phyloP scores from a whole-genome alignment of 2,888 invertebrate species.

The Dermolepida albohirtum region DNA sequence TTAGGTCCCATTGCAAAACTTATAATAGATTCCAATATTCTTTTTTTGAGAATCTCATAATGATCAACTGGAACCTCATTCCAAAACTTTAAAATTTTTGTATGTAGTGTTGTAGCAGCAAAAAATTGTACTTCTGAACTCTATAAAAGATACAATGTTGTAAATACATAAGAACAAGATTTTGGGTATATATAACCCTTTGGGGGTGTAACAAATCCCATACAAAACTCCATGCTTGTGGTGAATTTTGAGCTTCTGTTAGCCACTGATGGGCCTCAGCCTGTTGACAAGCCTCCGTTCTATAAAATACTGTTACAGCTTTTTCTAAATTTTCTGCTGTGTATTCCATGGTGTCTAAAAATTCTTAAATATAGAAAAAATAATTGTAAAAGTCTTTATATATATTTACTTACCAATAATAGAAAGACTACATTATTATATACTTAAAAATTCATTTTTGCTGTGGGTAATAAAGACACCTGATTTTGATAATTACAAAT shows the following conservation, averaged over 20 bases:
- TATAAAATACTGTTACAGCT: constrained; percentile 77
- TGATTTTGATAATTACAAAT: constrained; percentile 7
- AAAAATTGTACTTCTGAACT: constrained; percentile 92
- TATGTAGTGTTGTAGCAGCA: constrained; percentile 90
- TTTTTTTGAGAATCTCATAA: constrained; percentile 80
- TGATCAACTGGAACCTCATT: constrained; percentile 85
- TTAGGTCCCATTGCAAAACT: constrained; percentile 85
- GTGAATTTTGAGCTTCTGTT: constrained; percentile 84
- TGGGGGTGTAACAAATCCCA: constrained; percentile 88
- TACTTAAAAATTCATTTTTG: constrained; percentile 23
- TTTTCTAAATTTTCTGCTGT: constrained; percentile 75
- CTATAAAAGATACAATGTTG: constrained; percentile 67
- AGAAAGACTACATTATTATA: constrained; percentile 34
- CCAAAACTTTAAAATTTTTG: constrained; percentile 90
- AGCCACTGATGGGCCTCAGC: constrained; percentile 88
- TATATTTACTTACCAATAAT: constrained; percentile 11
- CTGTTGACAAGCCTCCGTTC: constrained; percentile 73
- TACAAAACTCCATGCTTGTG: constrained; percentile 92
- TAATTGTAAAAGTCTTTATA: not conserved
- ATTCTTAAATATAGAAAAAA: not conserved
- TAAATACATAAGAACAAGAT: constrained; percentile 2
- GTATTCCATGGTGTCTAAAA: constrained; percentile 68
- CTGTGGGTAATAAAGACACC: constrained; percentile 20
- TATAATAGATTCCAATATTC: constrained; percentile 81
- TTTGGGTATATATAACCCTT: constrained; percentile 73